Base-by-base conservation (phyloP, 2,113 vertebrate species). In the Dolichallabes microphthalmus region DNA sequence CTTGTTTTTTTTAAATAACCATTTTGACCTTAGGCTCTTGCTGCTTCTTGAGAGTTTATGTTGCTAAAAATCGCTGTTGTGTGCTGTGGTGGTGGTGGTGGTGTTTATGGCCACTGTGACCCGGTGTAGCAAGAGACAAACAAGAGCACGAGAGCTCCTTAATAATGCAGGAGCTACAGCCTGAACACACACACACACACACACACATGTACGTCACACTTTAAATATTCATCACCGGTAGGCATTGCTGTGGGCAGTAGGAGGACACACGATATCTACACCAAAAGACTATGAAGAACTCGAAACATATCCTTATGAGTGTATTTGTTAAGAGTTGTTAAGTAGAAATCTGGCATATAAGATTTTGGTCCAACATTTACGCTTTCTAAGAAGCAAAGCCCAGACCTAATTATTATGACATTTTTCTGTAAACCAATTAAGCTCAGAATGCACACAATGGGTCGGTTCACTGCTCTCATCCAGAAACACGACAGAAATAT, bases 121-220 rank as follows among this genome's bases (percentile, higher is more conserved):
- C 83, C 52, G 55, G 57, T 39, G 53, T 52, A 76, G 60, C 55
- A 74, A 60, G 55, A 74, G 53, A 57, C 17, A 22, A 64, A 69
- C 57, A 76, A 52, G 52, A 74, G 35, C 80, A 55, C 30, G 52
- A 80, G 63, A 32, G 13, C 52, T 76, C 13, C 58, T 89, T 69
- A 90, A 89, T 88, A 90, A 89, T 88, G 87, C 83, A 89, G 61
- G 63, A 82, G 78, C 20, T 80, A 80, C 83, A 85, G 82, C 79
- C 84, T 75, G 85, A 79, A 66, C 17, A 82, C 39, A 55, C 63
- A 11, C 71, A 75, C 71, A 39, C 68, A 71, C 68, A 35, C 30
- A 71, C 45, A 76, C 66, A 78, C 76, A 57, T 15, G 13, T 53
- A 58, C 76, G 12, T 32, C 85, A 86, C 57, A 87, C 86, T 78